Evolutionary conservation across 2,113 vertebrate species (phyloP), one percentile per base, ranked within the genome.

Genomic region (Actinemys pallida): DNA sequence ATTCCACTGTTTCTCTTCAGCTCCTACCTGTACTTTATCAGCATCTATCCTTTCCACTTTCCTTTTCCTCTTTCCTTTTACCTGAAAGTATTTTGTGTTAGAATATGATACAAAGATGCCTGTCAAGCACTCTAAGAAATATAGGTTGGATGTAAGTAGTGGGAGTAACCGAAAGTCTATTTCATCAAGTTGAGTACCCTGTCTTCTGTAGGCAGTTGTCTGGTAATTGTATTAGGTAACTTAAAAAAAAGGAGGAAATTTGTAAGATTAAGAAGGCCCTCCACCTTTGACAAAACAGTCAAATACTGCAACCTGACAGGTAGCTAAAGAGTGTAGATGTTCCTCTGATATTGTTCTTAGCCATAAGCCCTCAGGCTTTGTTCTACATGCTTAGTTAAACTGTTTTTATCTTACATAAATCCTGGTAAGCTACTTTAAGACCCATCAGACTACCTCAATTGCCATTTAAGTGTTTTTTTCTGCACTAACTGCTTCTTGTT

Each of bases 391-490:
- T 99, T 98, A 97, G 98, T 98, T 98, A 98, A 98, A 98, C 97
- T 96, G 96, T 97, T 97, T 98, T 97, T 96, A 97, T 98, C 98
- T 97, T 96, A 97, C 98, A 99, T 99, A 98, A 99, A 98, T 98
- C 97, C 98, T 97, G 90, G 95, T 98, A 98, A 98, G 98, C 98
- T 98, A 98, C 99, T 99, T 98, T 98, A 98, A 98, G 98, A 98
- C 98, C 98, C 98, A 96, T 98, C 98, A 98, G 98, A 97, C 98
- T 98, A 98, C 98, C 98, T 98, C 98, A 97, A 98, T 98, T 97
- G 98, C 96, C 97, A 98, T 98, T 98, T 98, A 99, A 99, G 98
- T 99, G 98, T 98, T 98, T 98, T 98, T 98, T 98, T 97, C 97
- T 96, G 97, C 96, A 95, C 97, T 97, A 97, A 97, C 98, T 98